Evolutionary conservation across 2,797 vertebrate species (phyloP), one percentile per base, ranked within the genome.

Genomic region (Semaprochilodus insignis): DNA sequence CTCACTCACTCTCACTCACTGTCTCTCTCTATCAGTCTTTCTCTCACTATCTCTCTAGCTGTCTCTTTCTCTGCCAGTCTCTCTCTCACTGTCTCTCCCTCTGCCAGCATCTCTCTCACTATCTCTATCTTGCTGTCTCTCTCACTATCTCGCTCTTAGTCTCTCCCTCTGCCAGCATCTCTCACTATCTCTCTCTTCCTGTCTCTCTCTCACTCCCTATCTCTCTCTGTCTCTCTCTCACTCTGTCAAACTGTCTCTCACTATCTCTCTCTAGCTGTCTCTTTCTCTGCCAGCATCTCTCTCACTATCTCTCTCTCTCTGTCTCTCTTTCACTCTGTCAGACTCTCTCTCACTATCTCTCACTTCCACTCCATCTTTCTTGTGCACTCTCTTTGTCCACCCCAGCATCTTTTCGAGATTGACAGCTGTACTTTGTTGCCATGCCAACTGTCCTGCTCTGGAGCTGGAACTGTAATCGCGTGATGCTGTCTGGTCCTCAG

Each of bases 341-440:
- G 25, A 11, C 3, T 16, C 25, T 15, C 25, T 59, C 57, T 21
- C 57, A n/a, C 21, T 5, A 0, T 59, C 21, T 25, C n/a, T 25
- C n/a, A 25, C n/a, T 62, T 11, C 23, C n/a, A 0, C 23, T 4
- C n/a, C 16, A 6, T 31, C 27, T 31, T 2, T 17, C 25, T 16
- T 14, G 5, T 0, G 2, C 31, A 6, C 17, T 10, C 7, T 17
- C 66, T 6, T 13, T 40, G 59, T 83, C 36, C 19, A 74, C 73
- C 69, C 75, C 70, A 78, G 66, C 8, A 54, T 62, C 60, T 55
- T 74, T 79, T 19, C 10, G 48, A 73, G 59, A 85, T 82, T 86
- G 77, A 87, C 82, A 44, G 83, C 82, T 90, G 59, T 77, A 78
- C 70, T 78, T 75, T 76, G 66, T 85, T 74, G 34, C 81, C 73